These are phyloP conservation scores for Melierax canorus DNA, from an alignment of 2,113 vertebrate species.

Conservation along the genomic window DNA sequence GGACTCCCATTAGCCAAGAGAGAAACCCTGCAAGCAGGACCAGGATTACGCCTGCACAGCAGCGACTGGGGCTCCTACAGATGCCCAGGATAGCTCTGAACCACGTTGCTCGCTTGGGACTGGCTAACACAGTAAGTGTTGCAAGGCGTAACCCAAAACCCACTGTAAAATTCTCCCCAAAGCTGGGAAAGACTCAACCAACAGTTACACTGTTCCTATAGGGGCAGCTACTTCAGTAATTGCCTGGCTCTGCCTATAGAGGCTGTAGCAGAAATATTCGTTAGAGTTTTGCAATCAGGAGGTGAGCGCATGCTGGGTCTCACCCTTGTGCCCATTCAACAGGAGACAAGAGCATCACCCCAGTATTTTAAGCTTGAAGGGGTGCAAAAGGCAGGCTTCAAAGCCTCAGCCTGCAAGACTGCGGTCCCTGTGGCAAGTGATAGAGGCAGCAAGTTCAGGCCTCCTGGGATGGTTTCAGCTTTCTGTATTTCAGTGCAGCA, in stretches of 20 bases:
- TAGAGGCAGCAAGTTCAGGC: not conserved
- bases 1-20: not conserved
- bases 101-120: fast-evolving
- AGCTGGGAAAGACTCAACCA: not conserved
- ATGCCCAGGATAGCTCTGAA: not conserved
- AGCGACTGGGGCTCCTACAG: fast-evolving
- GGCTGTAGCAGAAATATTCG: not conserved
- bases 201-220: not conserved
- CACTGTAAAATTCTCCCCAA: not conserved
- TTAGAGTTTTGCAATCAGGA: not conserved
- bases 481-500: not conserved
- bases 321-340: not conserved
- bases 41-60: fast-evolving
- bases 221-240: not conserved
- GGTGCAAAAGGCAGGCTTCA: not conserved
- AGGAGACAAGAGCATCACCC: not conserved
- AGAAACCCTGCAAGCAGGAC: not conserved
- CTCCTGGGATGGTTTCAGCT: not conserved
- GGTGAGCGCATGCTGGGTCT: fast-evolving
- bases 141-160: not conserved
- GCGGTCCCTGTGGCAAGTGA: fast-evolving
- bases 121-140: not conserved
- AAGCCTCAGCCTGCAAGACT: not conserved
- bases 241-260: not conserved
- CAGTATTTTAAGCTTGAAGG: not conserved